Base-by-base conservation (phyloP, 2,113 vertebrate genomes). In the Chloropsis hardwickii region DNA sequence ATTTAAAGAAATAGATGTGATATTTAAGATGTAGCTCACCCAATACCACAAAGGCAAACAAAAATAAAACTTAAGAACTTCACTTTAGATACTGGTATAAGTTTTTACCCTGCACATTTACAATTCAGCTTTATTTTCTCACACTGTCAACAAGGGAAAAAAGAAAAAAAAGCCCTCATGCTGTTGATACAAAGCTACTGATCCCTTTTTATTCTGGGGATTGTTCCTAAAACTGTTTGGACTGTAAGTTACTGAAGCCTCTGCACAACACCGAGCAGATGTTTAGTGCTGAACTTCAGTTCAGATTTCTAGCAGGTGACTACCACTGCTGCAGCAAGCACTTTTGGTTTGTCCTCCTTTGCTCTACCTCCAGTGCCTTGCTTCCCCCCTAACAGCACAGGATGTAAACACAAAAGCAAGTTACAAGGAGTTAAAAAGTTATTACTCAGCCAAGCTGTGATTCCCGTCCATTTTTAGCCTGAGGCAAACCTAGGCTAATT, bases 401-500 rank as follows among this genome's bases (percentile, higher is more conserved):
- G 39, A 77, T 77, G 50, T 78, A 88, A 94, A 86, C 47, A 94
- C 47, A 62, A 81, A 86, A 74, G 44, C 86, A 90, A 92, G 67
- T 81, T 78, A 56, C 45, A 54, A 92, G 70, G 64, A 88, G 69
- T 92, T 93, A 86, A 92, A 81, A 90, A 90, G 86, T 86, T 81
- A 60, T 66, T 62, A 66, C 44, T 86, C 64, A 56, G 88, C 29
- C 72, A 82, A 81, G 72, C 91, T 67, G 72, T 81, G 91, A 93
- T 86, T 96, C 76, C 80, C 44, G 80, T 90, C 92, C 94, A 88
- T 56, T 94, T 56, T 40, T 53, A 88, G 76, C 96, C 92, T 35
- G 54, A 88, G 86, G 95, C 94, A 95, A 94, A 92, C 27, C 35
- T 54, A 11, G 60, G 86, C 71, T 93, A 97, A 97, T 97, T 93